phyloP scores from a whole-genome alignment of 1,140 invertebrate species.

The Tachypleus tridentatus region DNA sequence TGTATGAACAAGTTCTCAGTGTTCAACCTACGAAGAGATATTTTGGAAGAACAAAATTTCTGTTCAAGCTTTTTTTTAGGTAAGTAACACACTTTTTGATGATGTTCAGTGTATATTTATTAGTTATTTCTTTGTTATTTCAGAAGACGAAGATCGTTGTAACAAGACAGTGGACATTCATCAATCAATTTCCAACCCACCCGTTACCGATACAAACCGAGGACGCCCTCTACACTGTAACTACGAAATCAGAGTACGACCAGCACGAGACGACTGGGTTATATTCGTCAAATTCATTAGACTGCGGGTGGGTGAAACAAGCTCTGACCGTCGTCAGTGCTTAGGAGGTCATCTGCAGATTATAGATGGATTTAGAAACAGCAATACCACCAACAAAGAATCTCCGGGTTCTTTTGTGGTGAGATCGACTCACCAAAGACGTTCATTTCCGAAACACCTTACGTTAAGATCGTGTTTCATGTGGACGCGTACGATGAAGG shows the following conservation, averaged over 20 bases:
- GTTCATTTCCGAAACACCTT: conserved; percentile 85
- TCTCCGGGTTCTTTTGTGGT: conserved; percentile 67
- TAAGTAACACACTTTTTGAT: no score
- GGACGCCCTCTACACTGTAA: conserved; percentile 72
- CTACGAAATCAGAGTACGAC: conserved; percentile 70
- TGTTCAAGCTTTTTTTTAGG: no score
- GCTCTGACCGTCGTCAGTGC: conserved; percentile 18
- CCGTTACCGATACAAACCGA: conserved; percentile 63
- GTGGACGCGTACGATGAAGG: conserved; percentile 77
- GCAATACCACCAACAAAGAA: conserved; percentile 18
- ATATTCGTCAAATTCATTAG: conserved; percentile 51
- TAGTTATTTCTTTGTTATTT: neutral
- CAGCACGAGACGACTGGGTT: conserved; percentile 70
- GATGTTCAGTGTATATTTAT: no score
- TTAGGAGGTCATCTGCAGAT: conserved; percentile 25
- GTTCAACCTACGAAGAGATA: no score
- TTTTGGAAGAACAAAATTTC: no score
- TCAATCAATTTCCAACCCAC: conserved; percentile 73
- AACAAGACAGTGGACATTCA: conserved; percentile 87
- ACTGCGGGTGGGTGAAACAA: conserved; percentile 20
- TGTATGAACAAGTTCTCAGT: no score
- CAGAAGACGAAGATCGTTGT: conserved; percentile 52
- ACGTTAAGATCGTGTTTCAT: conserved; percentile 78
- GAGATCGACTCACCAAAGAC: conserved; percentile 85
- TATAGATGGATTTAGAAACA: conserved; percentile 25